phyloP scores from a whole-genome alignment of 2,113 vertebrate species.

The Cephalophus harveyi region DNA sequence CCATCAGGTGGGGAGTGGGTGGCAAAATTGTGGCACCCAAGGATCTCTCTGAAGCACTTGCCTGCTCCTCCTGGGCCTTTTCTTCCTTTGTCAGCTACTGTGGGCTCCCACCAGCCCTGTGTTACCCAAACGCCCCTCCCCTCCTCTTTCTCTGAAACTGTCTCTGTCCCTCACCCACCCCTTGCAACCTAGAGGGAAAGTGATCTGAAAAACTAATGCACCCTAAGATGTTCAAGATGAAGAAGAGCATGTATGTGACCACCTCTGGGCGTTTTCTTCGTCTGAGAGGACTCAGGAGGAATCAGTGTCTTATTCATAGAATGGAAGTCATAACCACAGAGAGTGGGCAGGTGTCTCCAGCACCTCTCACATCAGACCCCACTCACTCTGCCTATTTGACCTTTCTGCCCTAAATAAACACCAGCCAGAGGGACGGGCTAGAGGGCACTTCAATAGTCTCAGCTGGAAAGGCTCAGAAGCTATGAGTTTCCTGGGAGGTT shows the following conservation, averaged over 20 bases:
- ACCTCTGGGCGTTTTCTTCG: fast-evolving
- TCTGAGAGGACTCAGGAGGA: background rate
- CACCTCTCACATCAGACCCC: background rate
- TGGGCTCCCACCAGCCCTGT: background rate
- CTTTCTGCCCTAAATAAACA: background rate
- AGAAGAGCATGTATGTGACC: background rate
- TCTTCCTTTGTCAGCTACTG: background rate
- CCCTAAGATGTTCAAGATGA: background rate
- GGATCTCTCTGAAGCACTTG: background rate
- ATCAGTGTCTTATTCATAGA: background rate
- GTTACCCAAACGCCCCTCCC: too few relatives aligned
- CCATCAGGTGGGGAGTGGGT: background rate
- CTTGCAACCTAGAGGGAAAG: background rate
- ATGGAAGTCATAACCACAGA: background rate
- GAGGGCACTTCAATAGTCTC: background rate
- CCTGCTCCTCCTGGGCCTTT: background rate
- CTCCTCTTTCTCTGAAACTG: background rate
- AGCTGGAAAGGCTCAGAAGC: background rate
- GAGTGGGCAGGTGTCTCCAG: background rate
- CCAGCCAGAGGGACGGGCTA: background rate
- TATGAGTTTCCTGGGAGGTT: background rate
- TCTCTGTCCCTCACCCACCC: background rate
- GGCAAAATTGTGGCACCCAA: background rate
- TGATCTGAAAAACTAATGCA: background rate
- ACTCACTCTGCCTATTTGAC: background rate